phyloP scores from a whole-genome alignment of 2,113 vertebrate species.

The Chrysochloris asiatica region DNA sequence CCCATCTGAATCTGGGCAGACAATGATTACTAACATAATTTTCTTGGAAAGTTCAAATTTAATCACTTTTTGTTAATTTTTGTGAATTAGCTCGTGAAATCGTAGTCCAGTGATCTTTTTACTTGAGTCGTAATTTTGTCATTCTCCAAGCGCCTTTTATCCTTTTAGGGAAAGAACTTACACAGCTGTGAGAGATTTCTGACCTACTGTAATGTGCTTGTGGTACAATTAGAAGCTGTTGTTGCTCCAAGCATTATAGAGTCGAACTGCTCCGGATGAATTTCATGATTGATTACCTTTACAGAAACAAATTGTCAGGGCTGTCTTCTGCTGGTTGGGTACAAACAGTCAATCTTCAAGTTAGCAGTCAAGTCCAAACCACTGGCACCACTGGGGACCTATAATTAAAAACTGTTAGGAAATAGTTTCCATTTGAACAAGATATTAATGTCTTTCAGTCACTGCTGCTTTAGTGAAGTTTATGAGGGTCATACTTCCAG shows the following conservation, averaged over 20 bases:
- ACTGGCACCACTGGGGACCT: not conserved
- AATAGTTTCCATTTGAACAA: conserved; percentile 39
- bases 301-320: too few species aligned
- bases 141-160: conserved; percentile 44
- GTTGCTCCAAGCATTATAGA: not conserved
- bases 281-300: not conserved
- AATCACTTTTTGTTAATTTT: conserved; percentile 48
- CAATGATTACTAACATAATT: not conserved
- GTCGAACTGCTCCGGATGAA: not conserved
- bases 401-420: conserved; percentile 11
- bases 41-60: conserved; percentile 35
- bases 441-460: conserved; percentile 18
- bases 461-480: conserved; percentile 28
- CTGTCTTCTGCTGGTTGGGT: not conserved
- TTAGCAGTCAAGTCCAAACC: not conserved
- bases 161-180: conserved; percentile 33
- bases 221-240: not conserved
- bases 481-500: not conserved
- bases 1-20: conserved; percentile 4
- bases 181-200: conserved; percentile 32
- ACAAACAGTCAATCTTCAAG: not conserved
- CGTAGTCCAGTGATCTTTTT: conserved; percentile 3
- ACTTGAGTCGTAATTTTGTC: conserved; percentile 51
- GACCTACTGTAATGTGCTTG: not conserved
- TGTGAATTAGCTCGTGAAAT: conserved; percentile 27